These are phyloP conservation scores for Ostrea edulis DNA, from an alignment of 1,140 invertebrate genomes.

Conservation along the genomic window DNA sequence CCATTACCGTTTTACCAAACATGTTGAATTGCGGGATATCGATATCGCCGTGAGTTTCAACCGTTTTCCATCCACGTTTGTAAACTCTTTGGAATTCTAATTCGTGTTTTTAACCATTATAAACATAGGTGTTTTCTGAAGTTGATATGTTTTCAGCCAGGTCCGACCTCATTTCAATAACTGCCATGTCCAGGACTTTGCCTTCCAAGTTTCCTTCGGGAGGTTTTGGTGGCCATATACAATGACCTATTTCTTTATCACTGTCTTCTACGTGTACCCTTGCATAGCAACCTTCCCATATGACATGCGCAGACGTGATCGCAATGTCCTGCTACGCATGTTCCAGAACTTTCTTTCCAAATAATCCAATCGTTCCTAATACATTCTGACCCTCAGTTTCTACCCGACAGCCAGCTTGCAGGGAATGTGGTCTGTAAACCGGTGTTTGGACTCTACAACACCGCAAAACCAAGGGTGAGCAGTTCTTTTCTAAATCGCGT, in stretches of 20 bases:
- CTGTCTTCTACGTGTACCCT: background rate
- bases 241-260: background rate
- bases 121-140: background rate
- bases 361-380: background rate
- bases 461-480: background rate
- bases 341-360: background rate
- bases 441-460: background rate
- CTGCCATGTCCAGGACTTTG: background rate
- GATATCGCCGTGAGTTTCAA: background rate
- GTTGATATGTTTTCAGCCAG: background rate
- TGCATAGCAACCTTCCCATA: background rate
- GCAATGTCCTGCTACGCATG: background rate
- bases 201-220: background rate
- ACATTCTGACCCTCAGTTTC: background rate
- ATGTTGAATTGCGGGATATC: background rate
- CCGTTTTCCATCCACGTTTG: background rate
- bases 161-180: background rate
- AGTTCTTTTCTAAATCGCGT: background rate
- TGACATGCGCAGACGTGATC: background rate
- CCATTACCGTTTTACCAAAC: no score
- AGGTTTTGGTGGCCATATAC: no score
- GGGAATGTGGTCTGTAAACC: no score
- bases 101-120: background rate
- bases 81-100: no score
- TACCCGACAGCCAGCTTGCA: background rate